These are phyloP conservation scores for Watersipora subatra DNA, from an alignment of 1,140 invertebrate species.

Conservation along the genomic window DNA sequence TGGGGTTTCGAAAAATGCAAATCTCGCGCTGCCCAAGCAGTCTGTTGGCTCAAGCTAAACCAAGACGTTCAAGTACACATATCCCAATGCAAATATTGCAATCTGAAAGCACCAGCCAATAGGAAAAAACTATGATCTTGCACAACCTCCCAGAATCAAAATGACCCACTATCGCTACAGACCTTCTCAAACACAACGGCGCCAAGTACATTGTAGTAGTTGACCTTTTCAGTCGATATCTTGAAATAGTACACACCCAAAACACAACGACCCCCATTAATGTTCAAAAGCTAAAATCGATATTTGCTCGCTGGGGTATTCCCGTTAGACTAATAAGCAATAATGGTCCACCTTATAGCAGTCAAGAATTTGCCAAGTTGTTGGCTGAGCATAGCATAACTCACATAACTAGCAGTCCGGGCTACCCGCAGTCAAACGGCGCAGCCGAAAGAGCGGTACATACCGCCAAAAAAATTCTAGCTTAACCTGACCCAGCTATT, in stretches of 20 bases:
- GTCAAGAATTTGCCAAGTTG: neutral
- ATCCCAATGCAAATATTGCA: neutral
- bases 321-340: slow-evolving; percentile 3
- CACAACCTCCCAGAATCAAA: neutral
- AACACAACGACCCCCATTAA: neutral
- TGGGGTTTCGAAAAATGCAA: neutral
- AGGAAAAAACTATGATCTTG: neutral
- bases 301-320: slow-evolving; percentile 4
- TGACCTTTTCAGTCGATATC: neutral
- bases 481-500: neutral
- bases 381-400: neutral
- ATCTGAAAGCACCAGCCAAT: neutral
- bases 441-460: slow-evolving; percentile 12
- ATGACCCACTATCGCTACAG: neutral
- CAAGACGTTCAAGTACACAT: neutral
- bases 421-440: slow-evolving; percentile 5
- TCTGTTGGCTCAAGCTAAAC: neutral
- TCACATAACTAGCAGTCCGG: slow-evolving; percentile 7
- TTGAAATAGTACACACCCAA: neutral
- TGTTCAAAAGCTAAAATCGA: neutral
- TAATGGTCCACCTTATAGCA: slow-evolving; percentile 6
- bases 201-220: neutral
- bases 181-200: neutral
- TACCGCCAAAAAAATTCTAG: slow-evolving; percentile 8
- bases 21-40: neutral